phyloP scores from a whole-genome alignment of 2,113 vertebrate genomes.

The Balaeniceps rex region DNA sequence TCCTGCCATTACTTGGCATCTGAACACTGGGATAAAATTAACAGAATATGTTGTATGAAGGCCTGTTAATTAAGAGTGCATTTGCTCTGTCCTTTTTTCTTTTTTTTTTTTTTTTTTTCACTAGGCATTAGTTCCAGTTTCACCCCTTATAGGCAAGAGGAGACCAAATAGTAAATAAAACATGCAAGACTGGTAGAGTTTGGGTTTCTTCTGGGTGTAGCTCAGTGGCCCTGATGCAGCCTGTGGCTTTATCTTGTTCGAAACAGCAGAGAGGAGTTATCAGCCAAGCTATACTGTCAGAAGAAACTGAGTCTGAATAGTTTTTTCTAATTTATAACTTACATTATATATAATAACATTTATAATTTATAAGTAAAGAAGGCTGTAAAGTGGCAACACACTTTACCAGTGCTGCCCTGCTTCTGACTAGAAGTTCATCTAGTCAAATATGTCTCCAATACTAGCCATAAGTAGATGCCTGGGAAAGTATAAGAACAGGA shows the following conservation, averaged over 20 bases:
- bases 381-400: not conserved
- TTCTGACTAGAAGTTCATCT: not conserved
- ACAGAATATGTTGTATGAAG: not conserved
- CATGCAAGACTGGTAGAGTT: not conserved
- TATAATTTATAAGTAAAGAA: not conserved
- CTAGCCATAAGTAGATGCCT: not conserved
- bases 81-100: not conserved
- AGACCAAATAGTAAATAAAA: not conserved
- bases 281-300: not conserved
- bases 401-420: not conserved
- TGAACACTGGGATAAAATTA: not conserved
- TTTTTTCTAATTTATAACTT: not conserved
- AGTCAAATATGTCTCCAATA: not conserved
- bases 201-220: not conserved
- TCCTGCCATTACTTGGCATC: not conserved
- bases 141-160: not conserved
- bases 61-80: not conserved
- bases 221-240: not conserved
- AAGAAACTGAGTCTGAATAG: not conserved
- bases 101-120: not conserved
- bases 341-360: not conserved
- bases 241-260: not conserved
- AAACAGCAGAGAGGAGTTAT: not conserved
- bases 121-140: not conserved
- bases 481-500: not conserved